These are phyloP conservation scores for Thereva unica DNA, from an alignment of 2,888 invertebrate genomes.

Conservation along the genomic window DNA sequence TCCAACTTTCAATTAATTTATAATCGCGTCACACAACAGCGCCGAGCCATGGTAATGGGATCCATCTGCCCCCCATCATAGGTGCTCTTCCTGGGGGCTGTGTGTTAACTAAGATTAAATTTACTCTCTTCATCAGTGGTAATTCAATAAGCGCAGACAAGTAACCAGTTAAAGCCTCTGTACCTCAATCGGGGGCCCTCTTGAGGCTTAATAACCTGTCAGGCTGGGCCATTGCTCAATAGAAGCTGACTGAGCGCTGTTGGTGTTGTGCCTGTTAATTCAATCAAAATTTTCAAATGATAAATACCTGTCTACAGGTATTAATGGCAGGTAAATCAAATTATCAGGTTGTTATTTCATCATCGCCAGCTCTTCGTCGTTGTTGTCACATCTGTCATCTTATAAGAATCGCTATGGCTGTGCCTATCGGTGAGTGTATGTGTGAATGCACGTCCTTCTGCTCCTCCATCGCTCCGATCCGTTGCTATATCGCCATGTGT, in stretches of 20 bases:
- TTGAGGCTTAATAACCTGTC: slow-evolving; percentile 34
- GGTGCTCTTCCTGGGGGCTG: no score
- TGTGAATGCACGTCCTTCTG: no score
- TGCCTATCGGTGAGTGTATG: no score
- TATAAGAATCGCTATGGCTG: no score
- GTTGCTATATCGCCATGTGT: no score
- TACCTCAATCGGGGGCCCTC: slow-evolving; percentile 4
- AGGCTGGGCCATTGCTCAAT: slow-evolving; percentile 33
- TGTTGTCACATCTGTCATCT: slow-evolving; percentile 22
- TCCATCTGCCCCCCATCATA: background rate
- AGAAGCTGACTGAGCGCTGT: slow-evolving; percentile 34
- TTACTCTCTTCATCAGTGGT: slow-evolving; percentile 28
- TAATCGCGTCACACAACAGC: slow-evolving; percentile 31
- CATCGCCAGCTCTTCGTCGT: slow-evolving; percentile 46
- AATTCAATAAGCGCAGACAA: slow-evolving; percentile 39
- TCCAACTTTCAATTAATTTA: slow-evolving; percentile 37
- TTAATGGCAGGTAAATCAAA: slow-evolving; percentile 48
- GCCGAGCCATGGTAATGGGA: background rate
- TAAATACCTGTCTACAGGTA: slow-evolving; percentile 41
- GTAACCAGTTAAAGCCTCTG: slow-evolving; percentile 37
- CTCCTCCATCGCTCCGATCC: no score
- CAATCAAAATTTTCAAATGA: slow-evolving; percentile 41
- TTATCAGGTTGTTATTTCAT: slow-evolving; percentile 55
- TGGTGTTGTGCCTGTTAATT: slow-evolving; percentile 40
- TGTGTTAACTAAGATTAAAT: slow-evolving; percentile 36